These are phyloP conservation scores for Cotesia congregata DNA, from an alignment of 2,888 invertebrate species.

Conservation along the genomic window DNA sequence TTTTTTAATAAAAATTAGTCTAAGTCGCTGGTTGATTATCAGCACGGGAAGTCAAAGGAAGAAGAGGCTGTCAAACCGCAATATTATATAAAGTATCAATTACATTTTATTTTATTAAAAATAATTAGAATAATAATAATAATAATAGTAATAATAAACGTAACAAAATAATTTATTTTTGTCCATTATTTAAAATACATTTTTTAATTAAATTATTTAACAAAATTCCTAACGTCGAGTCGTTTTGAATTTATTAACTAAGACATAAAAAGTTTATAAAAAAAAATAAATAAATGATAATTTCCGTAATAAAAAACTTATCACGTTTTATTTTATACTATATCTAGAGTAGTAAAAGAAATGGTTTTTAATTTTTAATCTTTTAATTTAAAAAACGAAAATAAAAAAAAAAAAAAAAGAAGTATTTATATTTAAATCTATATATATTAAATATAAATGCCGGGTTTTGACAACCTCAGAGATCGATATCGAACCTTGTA, in stretches of 20 bases:
- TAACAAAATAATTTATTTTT: constrained; percentile 6
- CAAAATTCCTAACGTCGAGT: not conserved
- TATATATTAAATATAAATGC: not conserved
- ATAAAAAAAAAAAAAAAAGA: too few relatives aligned
- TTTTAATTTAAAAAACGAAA: too few relatives aligned
- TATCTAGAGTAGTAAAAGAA: not conserved
- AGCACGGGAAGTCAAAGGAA: constrained; percentile 39
- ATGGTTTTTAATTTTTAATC: not conserved
- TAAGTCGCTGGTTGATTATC: constrained; percentile 44
- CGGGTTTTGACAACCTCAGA: constrained; percentile 9
- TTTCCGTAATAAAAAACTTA: not conserved
- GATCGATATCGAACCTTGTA: constrained; percentile 13
- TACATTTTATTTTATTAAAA: not conserved
- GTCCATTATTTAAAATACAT: constrained; percentile 7
- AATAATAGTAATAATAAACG: not conserved
- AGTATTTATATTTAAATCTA: too few relatives aligned
- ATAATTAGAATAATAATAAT: not conserved
- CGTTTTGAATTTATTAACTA: not conserved
- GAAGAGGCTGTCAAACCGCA: constrained; percentile 33
- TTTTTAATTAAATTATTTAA: not conserved
- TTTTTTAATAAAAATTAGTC: constrained; percentile 44
- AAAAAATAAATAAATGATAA: not conserved
- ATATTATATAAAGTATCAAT: too few relatives aligned
- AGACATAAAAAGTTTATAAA: not conserved
- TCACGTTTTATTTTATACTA: not conserved